These are phyloP conservation scores for Columba janthina DNA, from an alignment of 2,113 vertebrate genomes.

Conservation along the genomic window DNA sequence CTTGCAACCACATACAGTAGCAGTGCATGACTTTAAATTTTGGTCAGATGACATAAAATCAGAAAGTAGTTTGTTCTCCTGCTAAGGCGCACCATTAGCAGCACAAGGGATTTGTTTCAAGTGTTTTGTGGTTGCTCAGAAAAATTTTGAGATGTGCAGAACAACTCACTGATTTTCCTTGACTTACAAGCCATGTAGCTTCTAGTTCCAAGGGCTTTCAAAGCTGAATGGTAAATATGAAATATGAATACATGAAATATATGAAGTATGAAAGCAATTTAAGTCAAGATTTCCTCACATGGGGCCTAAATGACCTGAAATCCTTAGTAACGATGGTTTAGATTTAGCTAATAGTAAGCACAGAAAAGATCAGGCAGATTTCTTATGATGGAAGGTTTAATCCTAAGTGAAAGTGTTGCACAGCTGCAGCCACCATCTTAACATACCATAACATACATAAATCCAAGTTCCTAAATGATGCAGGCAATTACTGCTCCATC, in stretches of 20 bases:
- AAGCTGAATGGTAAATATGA: background rate
- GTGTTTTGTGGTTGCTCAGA: background rate
- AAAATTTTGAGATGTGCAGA: background rate
- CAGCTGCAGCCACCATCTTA: background rate
- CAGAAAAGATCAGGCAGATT: background rate
- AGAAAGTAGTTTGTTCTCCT: fast-evolving
- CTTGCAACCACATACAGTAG: background rate
- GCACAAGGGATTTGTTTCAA: background rate
- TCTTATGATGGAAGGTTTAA: background rate
- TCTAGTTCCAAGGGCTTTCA: background rate
- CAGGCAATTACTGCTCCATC: slow-evolving; percentile 35
- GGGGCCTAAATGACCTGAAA: background rate
- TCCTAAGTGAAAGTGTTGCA: background rate
- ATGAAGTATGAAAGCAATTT: background rate
- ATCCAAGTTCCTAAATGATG: background rate
- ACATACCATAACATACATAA: slow-evolving; percentile 17
- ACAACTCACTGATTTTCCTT: fast-evolving
- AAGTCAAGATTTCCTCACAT: background rate
- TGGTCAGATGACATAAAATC: background rate
- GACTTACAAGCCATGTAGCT: background rate
- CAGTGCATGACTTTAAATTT: background rate
- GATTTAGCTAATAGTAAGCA: background rate
- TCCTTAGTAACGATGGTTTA: background rate
- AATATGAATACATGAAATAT: background rate
- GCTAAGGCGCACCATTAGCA: background rate